These are phyloP conservation scores for Anarrhichthys ocellatus DNA, from an alignment of 2,113 vertebrate genomes.

Conservation along the genomic window DNA sequence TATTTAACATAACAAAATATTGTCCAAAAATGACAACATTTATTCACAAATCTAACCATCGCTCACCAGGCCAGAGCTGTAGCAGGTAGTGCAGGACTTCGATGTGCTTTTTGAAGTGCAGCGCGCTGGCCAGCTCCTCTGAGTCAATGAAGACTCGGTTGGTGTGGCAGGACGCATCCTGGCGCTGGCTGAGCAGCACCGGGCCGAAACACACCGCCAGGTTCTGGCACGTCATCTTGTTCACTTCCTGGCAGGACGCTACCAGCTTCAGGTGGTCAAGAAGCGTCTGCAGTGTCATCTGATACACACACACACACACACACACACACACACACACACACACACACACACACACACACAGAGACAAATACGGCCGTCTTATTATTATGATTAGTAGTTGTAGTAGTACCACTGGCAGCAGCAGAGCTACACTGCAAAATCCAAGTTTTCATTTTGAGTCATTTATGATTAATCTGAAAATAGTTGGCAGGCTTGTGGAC, in stretches of 20 bases:
- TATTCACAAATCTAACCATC: background rate
- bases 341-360: background rate
- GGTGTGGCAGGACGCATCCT: conserved; percentile 91
- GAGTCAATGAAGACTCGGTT: conserved; percentile 97
- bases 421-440: conserved; percentile 2
- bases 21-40: background rate
- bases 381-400: conserved; percentile 59
- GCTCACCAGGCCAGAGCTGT: conserved; percentile 96
- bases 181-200: conserved; percentile 93
- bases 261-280: conserved; percentile 96
- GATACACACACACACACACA: background rate
- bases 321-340: background rate
- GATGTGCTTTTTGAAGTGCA: conserved; percentile 99
- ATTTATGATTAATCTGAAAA: too few relatives aligned
- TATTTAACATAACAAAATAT: background rate
- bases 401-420: conserved; percentile 7
- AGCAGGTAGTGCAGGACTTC: conserved; percentile 98
- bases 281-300: conserved; percentile 93
- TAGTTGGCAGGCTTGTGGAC: background rate
- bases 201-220: conserved; percentile 98
- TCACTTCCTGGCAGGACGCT: conserved; percentile 93
- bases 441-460: background rate
- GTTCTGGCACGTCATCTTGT: conserved; percentile 99
- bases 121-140: conserved; percentile 94
- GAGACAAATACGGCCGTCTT: conserved; percentile 36